These are phyloP conservation scores for Rhea pennata DNA, from an alignment of 2,113 vertebrate species.

Conservation along the genomic window DNA sequence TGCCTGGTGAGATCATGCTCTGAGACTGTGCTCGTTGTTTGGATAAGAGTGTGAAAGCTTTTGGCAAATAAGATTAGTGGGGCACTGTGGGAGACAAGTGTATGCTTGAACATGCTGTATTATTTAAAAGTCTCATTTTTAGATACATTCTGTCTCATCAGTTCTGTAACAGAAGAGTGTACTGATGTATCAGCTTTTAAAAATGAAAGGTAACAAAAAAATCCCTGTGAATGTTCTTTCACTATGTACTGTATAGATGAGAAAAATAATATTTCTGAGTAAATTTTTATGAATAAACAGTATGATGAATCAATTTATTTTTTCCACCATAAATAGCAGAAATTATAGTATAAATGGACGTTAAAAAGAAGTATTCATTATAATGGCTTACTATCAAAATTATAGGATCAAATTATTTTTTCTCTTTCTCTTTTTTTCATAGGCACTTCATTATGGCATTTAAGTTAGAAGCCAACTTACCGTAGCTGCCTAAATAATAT, in stretches of 20 bases:
- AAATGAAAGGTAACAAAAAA: not conserved
- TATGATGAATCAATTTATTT: not conserved
- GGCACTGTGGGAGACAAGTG: not conserved
- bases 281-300: not conserved
- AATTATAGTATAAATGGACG: not conserved
- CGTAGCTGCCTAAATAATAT: not conserved
- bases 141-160: not conserved
- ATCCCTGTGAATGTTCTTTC: not conserved
- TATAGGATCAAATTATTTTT: not conserved
- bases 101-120: not conserved
- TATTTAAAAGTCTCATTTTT: slow-evolving; percentile 8
- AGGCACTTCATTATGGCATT: not conserved
- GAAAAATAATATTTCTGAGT: not conserved
- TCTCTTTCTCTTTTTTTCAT: not conserved
- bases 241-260: not conserved
- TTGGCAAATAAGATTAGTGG: slow-evolving; percentile 19
- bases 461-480: not conserved
- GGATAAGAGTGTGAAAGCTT: not conserved
- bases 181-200: not conserved
- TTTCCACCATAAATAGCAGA: not conserved
- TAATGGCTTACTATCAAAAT: not conserved
- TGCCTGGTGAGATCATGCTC: not conserved
- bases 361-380: not conserved
- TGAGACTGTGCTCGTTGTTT: not conserved
- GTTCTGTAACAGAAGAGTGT: not conserved